A percentile compares a stretch with the other conserved stretches of the same genome.
phyloP scores from a whole-genome alignment of 1,140 invertebrate genomes.

The Penaeus chinensis region DNA sequence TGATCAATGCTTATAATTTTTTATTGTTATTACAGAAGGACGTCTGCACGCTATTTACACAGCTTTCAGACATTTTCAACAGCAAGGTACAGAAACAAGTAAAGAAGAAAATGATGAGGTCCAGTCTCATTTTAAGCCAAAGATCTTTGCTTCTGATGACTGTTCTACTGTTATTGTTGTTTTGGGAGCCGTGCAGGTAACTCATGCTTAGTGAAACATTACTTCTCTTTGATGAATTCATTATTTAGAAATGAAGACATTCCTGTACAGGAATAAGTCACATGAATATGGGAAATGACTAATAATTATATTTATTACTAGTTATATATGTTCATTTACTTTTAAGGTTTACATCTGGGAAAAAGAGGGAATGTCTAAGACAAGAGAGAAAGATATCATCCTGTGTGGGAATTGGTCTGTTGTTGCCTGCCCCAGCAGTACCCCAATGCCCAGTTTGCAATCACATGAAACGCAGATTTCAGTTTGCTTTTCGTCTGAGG shows the following conservation, averaged over 20 bases:
- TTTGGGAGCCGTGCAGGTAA: conserved; percentile 36
- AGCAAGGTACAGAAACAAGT: conserved; percentile 2
- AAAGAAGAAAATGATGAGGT: background rate
- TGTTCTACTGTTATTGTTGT: conserved; percentile 52
- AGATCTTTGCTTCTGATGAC: conserved; percentile 44
- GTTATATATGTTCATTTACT: background rate
- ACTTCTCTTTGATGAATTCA: no score
- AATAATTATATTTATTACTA: background rate
- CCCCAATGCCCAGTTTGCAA: conserved; percentile 8
- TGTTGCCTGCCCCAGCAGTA: conserved; percentile 16
- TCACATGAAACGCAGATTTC: conserved; percentile 43
- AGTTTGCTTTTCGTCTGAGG: conserved; percentile 38
- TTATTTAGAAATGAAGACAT: no score
- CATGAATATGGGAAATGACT: background rate
- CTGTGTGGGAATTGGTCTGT: conserved; percentile 40
- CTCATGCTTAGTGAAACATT: no score
- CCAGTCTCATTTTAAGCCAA: conserved; percentile 20
- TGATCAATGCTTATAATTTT: no score
- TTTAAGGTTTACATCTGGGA: conserved; percentile 41
- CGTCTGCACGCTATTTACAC: no score
- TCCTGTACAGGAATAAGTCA: no score
- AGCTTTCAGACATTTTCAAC: conserved; percentile 11
- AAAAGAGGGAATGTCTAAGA: background rate
- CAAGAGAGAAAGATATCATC: background rate
- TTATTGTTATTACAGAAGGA: no score